A percentile compares a stretch with the other conserved stretches of the same genome.
These are phyloP conservation scores for Dicyrtoma fusca DNA, from an alignment of 2,888 invertebrate species.

Conservation along the genomic window DNA sequence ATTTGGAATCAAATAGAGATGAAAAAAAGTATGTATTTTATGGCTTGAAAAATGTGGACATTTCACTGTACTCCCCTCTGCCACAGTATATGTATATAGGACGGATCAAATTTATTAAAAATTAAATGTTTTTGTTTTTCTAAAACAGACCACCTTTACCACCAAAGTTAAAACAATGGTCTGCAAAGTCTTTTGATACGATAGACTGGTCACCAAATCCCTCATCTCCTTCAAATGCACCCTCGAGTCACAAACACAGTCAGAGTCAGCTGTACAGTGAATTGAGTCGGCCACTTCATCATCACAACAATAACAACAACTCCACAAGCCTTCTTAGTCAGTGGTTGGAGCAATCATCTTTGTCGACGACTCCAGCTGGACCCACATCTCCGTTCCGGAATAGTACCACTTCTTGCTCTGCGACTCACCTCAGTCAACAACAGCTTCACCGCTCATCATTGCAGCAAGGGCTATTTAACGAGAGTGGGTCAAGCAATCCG, in stretches of 20 bases:
- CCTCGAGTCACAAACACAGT: constrained; percentile 4
- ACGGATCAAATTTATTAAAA: too few species aligned
- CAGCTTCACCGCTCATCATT: constrained; percentile 19
- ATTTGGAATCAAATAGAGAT: neutral
- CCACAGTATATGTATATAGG: too few species aligned
- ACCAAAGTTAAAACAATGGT: constrained; percentile 54
- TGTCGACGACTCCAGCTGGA: neutral
- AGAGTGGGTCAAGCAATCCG: constrained; percentile 20
- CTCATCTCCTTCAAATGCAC: neutral
- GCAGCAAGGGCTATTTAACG: constrained; percentile 9
- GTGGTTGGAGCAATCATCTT: constrained; percentile 52
- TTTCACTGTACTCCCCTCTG: too few species aligned
- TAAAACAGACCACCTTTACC: constrained; percentile 50
- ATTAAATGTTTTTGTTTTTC: neutral
- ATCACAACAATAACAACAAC: constrained; percentile 11
- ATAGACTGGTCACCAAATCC: constrained; percentile 32
- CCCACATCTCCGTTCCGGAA: neutral
- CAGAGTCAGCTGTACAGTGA: neutral
- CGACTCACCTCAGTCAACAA: constrained; percentile 24
- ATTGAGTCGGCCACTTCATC: neutral
- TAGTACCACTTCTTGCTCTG: constrained; percentile 24
- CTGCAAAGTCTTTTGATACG: constrained; percentile 53
- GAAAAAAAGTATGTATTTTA: constrained; percentile 40
- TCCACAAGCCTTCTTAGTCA: constrained; percentile 46
- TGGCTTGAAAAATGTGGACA: too few species aligned